Conservation (phyloP, 2,888 invertebrate genomes). For the Tetragnatha montana region DNA sequence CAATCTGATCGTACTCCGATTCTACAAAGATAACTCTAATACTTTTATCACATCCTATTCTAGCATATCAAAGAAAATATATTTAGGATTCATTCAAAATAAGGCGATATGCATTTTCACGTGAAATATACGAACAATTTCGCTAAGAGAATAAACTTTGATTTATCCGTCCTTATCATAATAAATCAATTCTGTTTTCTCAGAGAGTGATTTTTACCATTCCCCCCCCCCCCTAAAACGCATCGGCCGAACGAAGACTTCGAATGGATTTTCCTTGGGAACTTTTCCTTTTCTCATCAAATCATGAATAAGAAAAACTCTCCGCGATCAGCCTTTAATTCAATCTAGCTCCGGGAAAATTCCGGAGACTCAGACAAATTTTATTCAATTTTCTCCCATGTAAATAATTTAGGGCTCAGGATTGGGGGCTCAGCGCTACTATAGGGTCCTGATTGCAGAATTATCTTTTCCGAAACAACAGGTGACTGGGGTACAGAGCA, state of each 20-base stretch:
- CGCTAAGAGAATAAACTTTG: too few species aligned
- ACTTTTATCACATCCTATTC: too few species aligned
- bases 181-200: too few species aligned
- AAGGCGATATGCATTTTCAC: background rate
- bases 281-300: slow-evolving; percentile 24
- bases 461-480: slow-evolving; percentile 51
- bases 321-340: slow-evolving; percentile 52
- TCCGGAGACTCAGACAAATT: slow-evolving; percentile 28
- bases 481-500: slow-evolving; percentile 7
- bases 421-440: slow-evolving; percentile 28
- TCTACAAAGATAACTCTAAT: too few species aligned
- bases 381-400: slow-evolving; percentile 55
- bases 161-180: too few species aligned
- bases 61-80: background rate
- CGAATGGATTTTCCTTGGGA: slow-evolving; percentile 27
- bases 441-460: slow-evolving; percentile 25
- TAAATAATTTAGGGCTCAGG: slow-evolving; percentile 56
- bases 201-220: background rate
- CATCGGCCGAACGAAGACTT: slow-evolving; percentile 2
- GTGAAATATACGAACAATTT: background rate
- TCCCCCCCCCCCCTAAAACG: background rate
- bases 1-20: too few species aligned
- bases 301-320: slow-evolving; percentile 29
- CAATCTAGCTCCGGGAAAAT: slow-evolving; percentile 49
- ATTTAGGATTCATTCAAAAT: background rate